Evolutionary conservation across 2,888 invertebrate species (phyloP).

Genomic region (Drosophila stalkeri): DNA sequence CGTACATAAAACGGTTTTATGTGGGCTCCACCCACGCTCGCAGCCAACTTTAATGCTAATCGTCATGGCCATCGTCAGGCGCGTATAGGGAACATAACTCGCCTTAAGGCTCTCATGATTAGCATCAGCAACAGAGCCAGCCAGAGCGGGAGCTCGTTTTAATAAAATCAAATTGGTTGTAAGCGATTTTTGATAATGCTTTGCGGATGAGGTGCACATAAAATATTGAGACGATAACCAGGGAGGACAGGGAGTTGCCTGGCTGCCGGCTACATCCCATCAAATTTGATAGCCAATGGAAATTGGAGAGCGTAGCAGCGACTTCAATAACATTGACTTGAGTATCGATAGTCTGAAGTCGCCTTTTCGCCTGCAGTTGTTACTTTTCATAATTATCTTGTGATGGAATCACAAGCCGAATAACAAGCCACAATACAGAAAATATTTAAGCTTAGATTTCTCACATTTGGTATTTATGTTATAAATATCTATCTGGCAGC

Average conservation of each 20-base stretch:
- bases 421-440: not conserved
- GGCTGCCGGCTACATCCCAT: constrained; percentile 13
- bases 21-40: constrained; percentile 31
- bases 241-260: constrained; percentile 21
- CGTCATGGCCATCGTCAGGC: constrained; percentile 62
- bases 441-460: constrained; percentile 18
- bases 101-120: constrained; percentile 61
- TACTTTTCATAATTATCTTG: constrained; percentile 35
- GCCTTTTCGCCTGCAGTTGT: constrained; percentile 21
- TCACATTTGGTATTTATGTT: constrained; percentile 14
- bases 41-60: constrained; percentile 75
- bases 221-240: constrained; percentile 41
- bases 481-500: constrained; percentile 22
- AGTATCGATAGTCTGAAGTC: constrained; percentile 2
- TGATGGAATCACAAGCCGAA: constrained; percentile 5
- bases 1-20: constrained; percentile 72
- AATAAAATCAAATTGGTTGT: constrained; percentile 73
- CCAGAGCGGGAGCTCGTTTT: constrained; percentile 45
- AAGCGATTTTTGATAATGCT: constrained; percentile 64
- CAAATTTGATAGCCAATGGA: constrained; percentile 42
- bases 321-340: constrained; percentile 6
- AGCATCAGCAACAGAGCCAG: constrained; percentile 40
- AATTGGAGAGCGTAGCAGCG: constrained; percentile 10
- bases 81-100: constrained; percentile 55
- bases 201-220: constrained; percentile 45